Evolutionary conservation across 2,888 invertebrate genomes (phyloP).

Genomic region (Scelioninae gen. 2): DNA sequence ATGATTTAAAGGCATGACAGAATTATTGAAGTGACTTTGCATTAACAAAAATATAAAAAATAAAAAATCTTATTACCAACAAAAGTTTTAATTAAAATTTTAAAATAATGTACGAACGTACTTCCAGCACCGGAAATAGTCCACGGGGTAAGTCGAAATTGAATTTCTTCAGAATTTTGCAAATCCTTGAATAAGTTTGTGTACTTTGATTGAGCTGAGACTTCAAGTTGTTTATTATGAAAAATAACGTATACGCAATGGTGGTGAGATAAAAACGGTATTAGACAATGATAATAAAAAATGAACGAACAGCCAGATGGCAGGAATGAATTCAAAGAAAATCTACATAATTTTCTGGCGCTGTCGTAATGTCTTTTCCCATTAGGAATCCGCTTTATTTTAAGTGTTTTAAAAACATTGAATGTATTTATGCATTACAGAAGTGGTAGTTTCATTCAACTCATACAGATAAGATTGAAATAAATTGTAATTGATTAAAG

Average conservation of each 20-base stretch:
- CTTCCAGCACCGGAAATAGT: conserved; percentile 5
- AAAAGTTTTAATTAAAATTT: conserved; percentile 39
- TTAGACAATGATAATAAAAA: conserved; percentile 23
- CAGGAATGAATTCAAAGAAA: neutral
- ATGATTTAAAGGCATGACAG: too few relatives aligned
- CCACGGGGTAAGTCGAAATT: conserved; percentile 27
- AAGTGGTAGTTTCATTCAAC: too few relatives aligned
- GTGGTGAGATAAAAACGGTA: too few relatives aligned
- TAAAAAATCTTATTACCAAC: too few relatives aligned
- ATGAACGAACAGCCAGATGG: conserved; percentile 3
- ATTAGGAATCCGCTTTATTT: conserved; percentile 13
- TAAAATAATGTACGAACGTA: conserved; percentile 24
- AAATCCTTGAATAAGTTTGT: conserved; percentile 33
- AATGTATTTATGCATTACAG: too few relatives aligned
- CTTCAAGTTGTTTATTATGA: conserved; percentile 33
- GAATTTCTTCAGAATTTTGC: conserved; percentile 23
- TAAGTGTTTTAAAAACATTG: conserved; percentile 22
- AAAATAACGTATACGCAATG: conserved; percentile 33
- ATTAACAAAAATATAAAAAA: too few relatives aligned
- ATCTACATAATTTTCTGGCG: conserved; percentile 22
- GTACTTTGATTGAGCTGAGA: conserved; percentile 31
- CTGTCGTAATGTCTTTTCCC: conserved; percentile 23
- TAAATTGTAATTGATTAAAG: too few relatives aligned
- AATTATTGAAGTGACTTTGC: too few relatives aligned
- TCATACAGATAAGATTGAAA: too few relatives aligned